A percentile compares a stretch with the other conserved stretches of the same genome.
These are phyloP conservation scores for Oxyruncus cristatus DNA, from an alignment of 2,113 vertebrate species.

Conservation along the genomic window DNA sequence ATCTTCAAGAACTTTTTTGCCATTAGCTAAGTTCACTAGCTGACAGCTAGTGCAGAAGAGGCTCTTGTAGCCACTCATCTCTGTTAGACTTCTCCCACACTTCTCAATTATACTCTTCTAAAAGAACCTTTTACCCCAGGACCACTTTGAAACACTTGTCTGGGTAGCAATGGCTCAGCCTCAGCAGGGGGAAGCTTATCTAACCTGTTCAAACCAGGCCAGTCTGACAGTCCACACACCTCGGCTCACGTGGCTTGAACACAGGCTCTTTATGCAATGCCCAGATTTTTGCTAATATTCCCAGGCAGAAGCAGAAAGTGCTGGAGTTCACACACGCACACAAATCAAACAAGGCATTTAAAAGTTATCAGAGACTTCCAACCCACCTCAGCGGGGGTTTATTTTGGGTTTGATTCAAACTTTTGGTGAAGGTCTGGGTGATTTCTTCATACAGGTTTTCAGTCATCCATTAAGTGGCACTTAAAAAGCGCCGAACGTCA, in stretches of 20 bases:
- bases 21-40: background rate
- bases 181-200: constrained; percentile 21
- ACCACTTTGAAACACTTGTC: background rate
- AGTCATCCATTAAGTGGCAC: constrained; percentile 41
- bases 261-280: constrained; percentile 15
- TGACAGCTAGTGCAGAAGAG: background rate
- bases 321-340: background rate
- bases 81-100: background rate
- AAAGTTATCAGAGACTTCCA: constrained; percentile 60
- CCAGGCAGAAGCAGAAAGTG: constrained; percentile 18
- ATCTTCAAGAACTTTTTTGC: background rate
- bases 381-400: constrained; percentile 41
- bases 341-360: constrained; percentile 56
- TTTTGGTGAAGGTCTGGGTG: constrained; percentile 42
- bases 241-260: background rate
- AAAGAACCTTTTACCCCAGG: background rate
- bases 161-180: background rate
- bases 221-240: background rate
- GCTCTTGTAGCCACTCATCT: background rate
- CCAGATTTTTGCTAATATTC: background rate
- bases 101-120: background rate
- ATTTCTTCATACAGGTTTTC: constrained; percentile 60
- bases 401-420: constrained; percentile 62
- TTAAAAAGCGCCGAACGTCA: background rate
- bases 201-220: constrained; percentile 3